Percentiles rank a stretch among this genome's conserved stretches.
These are phyloP conservation scores for Megaptera novaeangliae DNA, from an alignment of 2,113 vertebrate species.

Conservation along the genomic window DNA sequence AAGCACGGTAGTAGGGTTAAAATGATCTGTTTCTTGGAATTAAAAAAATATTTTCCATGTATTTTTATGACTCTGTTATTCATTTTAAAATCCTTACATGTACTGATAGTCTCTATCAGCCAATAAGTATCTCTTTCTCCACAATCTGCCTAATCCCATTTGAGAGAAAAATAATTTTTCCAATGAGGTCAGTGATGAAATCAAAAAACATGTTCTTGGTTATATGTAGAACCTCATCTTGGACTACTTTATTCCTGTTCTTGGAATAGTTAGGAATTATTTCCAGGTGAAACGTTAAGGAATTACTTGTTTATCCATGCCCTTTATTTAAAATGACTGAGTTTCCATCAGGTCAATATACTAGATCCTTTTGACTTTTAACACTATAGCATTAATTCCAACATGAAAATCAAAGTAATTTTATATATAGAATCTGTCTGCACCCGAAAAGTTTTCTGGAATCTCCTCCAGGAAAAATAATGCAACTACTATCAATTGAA, in stretches of 20 bases:
- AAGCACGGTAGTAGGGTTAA: not conserved
- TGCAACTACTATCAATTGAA: not conserved
- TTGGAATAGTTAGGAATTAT: not conserved
- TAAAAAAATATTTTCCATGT: not conserved
- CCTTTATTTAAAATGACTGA: not conserved
- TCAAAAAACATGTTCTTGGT: slow-evolving; percentile 7
- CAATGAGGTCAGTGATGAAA: not conserved
- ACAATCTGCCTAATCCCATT: not conserved
- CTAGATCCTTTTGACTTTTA: not conserved
- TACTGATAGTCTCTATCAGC: not conserved
- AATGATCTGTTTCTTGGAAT: not conserved
- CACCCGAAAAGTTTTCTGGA: not conserved
- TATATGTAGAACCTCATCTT: not conserved
- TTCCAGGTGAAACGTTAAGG: not conserved
- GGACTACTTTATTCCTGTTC: not conserved
- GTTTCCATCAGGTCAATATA: not conserved
- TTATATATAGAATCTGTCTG: not conserved
- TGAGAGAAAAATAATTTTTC: not conserved
- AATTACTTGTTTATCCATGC: not conserved
- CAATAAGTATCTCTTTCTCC: not conserved
- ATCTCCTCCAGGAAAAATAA: not conserved
- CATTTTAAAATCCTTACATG: not conserved
- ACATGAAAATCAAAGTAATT: not conserved
- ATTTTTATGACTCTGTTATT: not conserved
- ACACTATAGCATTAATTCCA: not conserved